A percentile compares a stretch with the other conserved stretches of the same genome.
Evolutionary conservation across 2,113 vertebrate species (phyloP).

Genomic region (Prionailurus bengalensis): DNA sequence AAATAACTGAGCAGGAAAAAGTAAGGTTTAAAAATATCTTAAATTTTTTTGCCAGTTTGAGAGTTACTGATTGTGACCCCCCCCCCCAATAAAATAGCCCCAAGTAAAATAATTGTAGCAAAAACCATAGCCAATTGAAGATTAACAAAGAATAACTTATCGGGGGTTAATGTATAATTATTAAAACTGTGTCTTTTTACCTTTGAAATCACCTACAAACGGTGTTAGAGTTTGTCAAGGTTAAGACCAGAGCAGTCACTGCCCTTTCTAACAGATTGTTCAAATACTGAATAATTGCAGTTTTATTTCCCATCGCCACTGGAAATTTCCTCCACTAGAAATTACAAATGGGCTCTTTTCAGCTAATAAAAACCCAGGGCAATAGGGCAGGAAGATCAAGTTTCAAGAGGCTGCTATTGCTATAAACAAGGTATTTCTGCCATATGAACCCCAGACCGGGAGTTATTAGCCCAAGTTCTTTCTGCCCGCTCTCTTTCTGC

Average conservation of each 20-base stretch:
- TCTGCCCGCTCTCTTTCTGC: neutral
- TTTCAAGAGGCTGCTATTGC: neutral
- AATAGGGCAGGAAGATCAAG: neutral
- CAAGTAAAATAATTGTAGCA: slow-evolving; percentile 1
- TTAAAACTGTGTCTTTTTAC: neutral
- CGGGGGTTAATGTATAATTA: neutral
- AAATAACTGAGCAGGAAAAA: neutral
- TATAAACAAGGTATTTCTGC: neutral
- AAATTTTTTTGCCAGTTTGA: neutral
- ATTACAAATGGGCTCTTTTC: neutral
- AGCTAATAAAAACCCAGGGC: neutral
- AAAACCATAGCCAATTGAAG: neutral
- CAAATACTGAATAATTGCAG: neutral
- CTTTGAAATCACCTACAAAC: neutral
- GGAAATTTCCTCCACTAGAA: neutral
- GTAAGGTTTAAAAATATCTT: slow-evolving; percentile 5
- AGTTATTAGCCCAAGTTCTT: neutral
- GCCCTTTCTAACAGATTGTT: neutral
- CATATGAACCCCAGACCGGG: too few species aligned
- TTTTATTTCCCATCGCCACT: slow-evolving; percentile 26
- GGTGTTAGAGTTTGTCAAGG: neutral
- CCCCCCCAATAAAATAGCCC: neutral
- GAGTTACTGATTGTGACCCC: neutral
- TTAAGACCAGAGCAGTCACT: neutral
- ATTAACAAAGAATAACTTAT: neutral